Conservation (phyloP, 64 coral and sea anemone genomes). For the Acropora yongei region DNA sequence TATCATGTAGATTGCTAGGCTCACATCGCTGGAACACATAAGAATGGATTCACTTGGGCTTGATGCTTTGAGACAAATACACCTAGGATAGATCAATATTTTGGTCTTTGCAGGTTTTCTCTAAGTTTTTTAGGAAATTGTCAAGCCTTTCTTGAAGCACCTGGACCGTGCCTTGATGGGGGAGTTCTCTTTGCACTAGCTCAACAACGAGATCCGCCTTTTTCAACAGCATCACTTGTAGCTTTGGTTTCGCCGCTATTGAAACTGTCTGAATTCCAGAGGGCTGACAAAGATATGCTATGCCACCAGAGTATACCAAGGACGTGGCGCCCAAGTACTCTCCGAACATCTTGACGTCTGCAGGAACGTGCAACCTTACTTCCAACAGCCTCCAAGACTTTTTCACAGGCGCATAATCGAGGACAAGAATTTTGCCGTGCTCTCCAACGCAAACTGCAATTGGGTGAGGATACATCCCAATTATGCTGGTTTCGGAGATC, state of each 20-base stretch:
- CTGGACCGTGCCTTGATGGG: slow-evolving; percentile 26
- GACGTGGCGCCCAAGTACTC: slow-evolving; percentile 34
- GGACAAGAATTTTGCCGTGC: slow-evolving; percentile 53
- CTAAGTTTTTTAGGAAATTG: slow-evolving; percentile 26
- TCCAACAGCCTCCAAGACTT: slow-evolving; percentile 58
- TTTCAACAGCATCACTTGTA: slow-evolving; percentile 45
- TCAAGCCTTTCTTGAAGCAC: slow-evolving; percentile 35
- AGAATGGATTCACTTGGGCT: slow-evolving; percentile 46
- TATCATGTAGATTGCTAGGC: slow-evolving; percentile 36
- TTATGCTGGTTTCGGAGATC: slow-evolving; percentile 68
- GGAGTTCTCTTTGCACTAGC: slow-evolving; percentile 39
- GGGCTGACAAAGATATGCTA: slow-evolving; percentile 30
- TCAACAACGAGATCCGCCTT: slow-evolving; percentile 55
- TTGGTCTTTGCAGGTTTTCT: slow-evolving; percentile 38
- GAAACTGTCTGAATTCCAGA: slow-evolving; percentile 41
- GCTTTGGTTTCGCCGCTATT: slow-evolving; percentile 47
- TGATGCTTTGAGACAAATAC: slow-evolving; percentile 45
- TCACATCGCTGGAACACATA: neutral
- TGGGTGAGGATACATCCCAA: slow-evolving; percentile 72
- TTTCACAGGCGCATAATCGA: slow-evolving; percentile 67
- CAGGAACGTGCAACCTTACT: slow-evolving; percentile 67
- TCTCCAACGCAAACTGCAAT: slow-evolving; percentile 50
- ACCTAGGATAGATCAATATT: slow-evolving; percentile 52
- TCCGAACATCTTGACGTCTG: slow-evolving; percentile 65
- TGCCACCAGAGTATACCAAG: slow-evolving; percentile 50